Conservation (phyloP, 2,888 invertebrate species). For the Rhogogaster chlorosoma region DNA sequence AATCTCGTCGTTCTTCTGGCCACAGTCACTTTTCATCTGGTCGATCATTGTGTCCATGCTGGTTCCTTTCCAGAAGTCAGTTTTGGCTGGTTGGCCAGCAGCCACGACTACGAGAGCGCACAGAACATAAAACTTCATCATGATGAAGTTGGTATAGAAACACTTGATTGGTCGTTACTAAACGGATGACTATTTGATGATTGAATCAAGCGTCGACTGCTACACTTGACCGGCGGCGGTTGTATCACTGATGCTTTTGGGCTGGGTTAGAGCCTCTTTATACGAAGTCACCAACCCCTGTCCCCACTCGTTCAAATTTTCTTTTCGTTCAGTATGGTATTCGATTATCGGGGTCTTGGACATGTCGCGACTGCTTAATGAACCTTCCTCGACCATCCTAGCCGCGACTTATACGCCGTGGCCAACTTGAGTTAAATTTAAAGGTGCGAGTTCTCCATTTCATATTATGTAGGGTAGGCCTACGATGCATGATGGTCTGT, state of each 20-base stretch:
- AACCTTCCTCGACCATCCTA: conserved; percentile 47
- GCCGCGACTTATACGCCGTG: conserved; percentile 36
- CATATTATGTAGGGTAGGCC: conserved; percentile 41
- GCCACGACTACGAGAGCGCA: conserved; percentile 81
- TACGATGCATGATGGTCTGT: background rate
- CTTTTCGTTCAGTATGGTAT: conserved; percentile 77
- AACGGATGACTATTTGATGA: conserved; percentile 59
- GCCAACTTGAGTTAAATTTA: conserved; percentile 30
- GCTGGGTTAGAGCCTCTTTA: conserved; percentile 74
- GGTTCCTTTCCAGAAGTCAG: conserved; percentile 86
- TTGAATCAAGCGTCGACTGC: conserved; percentile 38
- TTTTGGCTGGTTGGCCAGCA: conserved; percentile 83
- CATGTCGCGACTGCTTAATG: conserved; percentile 69
- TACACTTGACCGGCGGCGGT: conserved; percentile 62
- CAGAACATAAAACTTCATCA: conserved; percentile 71
- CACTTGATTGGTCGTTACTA: background rate
- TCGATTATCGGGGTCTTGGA: conserved; percentile 77
- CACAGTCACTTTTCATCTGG: conserved; percentile 88
- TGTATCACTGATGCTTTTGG: conserved; percentile 74
- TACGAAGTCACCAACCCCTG: conserved; percentile 66
- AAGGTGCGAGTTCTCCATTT: background rate
- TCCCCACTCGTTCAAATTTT: conserved; percentile 70
- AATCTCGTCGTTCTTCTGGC: conserved; percentile 87
- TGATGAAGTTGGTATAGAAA: conserved; percentile 55
- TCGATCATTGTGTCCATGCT: conserved; percentile 87